Evolutionary conservation across 2,888 invertebrate species (phyloP).

Genomic region (Sarcophaga subvicina): DNA sequence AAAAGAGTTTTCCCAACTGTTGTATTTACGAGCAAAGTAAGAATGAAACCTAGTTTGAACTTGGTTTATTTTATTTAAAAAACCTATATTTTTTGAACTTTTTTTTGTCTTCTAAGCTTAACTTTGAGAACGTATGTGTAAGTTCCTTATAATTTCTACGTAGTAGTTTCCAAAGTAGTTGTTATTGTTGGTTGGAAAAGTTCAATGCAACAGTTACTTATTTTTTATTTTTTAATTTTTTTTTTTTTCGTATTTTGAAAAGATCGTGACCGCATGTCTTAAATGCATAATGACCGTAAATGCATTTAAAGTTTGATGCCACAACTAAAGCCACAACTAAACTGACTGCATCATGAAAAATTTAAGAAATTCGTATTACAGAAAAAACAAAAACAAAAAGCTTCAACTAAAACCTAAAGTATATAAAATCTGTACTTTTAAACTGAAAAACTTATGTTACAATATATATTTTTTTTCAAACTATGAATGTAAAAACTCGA

Average conservation of each 20-base stretch:
- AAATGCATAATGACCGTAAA: slow-evolving; percentile 82
- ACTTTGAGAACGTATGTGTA: slow-evolving; percentile 52
- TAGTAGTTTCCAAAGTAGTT: slow-evolving; percentile 20
- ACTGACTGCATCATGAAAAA: slow-evolving; percentile 50
- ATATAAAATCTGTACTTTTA: slow-evolving; percentile 58
- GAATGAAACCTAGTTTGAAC: slow-evolving; percentile 55
- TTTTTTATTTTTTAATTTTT: slow-evolving; percentile 14
- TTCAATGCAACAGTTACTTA: slow-evolving; percentile 63
- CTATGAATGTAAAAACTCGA: slow-evolving; percentile 46
- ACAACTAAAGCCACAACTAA: slow-evolving; percentile 61
- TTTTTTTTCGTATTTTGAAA: slow-evolving; percentile 69
- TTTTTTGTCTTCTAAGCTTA: slow-evolving; percentile 1
- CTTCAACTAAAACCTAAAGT: background rate
- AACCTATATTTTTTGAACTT: slow-evolving; percentile 15
- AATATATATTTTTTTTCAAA: slow-evolving; percentile 44
- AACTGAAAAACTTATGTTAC: slow-evolving; percentile 56
- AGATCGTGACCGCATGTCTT: slow-evolving; percentile 82
- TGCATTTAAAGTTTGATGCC: slow-evolving; percentile 70
- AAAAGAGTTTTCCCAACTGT: slow-evolving; percentile 61
- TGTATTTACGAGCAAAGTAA: slow-evolving; percentile 19
- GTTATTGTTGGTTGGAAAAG: slow-evolving; percentile 48
- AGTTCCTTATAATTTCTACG: slow-evolving; percentile 33
- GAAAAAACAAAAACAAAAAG: slow-evolving; percentile 14
- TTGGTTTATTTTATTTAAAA: slow-evolving; percentile 50
- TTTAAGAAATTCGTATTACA: slow-evolving; percentile 19